Percentiles rank a stretch among this genome's conserved stretches.
Conservation (phyloP, 2,888 invertebrate species). For the Agriopis leucophaearia region DNA sequence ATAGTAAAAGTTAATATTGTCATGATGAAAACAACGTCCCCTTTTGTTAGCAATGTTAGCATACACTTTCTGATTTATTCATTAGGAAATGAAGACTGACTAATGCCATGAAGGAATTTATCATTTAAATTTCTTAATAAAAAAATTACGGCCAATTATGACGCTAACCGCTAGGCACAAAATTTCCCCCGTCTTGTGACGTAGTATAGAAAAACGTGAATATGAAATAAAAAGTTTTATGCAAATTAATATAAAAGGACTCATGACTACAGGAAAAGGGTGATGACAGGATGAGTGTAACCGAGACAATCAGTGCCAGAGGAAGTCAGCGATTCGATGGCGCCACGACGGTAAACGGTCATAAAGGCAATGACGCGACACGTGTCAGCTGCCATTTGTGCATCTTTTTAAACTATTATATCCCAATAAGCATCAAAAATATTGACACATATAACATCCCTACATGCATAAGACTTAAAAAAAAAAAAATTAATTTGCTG, state of each 20-base stretch:
- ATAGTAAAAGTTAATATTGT: too few relatives aligned
- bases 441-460: too few relatives aligned
- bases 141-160: not conserved
- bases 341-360: conserved; percentile 57
- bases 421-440: too few relatives aligned
- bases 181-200: not conserved
- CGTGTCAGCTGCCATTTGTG: conserved; percentile 8
- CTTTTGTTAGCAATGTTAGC: too few relatives aligned
- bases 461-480: too few relatives aligned
- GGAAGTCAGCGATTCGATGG: conserved; percentile 68
- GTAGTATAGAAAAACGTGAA: not conserved
- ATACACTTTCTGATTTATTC: too few relatives aligned
- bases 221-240: conserved; percentile 1
- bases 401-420: too few relatives aligned
- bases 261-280: conserved; percentile 57
- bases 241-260: conserved; percentile 5
- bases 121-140: not conserved
- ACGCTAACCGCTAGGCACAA: not conserved
- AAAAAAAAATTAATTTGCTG: too few relatives aligned
- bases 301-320: conserved; percentile 45
- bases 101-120: too few relatives aligned
- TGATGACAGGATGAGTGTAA: conserved; percentile 59
- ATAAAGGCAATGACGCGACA: conserved; percentile 37
- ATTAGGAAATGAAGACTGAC: too few relatives aligned
- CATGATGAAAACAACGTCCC: too few relatives aligned